Evolutionary conservation across 2,113 vertebrate species (phyloP), one percentile per base, ranked within the genome.

Genomic region (Daphoenositta chrysoptera): DNA sequence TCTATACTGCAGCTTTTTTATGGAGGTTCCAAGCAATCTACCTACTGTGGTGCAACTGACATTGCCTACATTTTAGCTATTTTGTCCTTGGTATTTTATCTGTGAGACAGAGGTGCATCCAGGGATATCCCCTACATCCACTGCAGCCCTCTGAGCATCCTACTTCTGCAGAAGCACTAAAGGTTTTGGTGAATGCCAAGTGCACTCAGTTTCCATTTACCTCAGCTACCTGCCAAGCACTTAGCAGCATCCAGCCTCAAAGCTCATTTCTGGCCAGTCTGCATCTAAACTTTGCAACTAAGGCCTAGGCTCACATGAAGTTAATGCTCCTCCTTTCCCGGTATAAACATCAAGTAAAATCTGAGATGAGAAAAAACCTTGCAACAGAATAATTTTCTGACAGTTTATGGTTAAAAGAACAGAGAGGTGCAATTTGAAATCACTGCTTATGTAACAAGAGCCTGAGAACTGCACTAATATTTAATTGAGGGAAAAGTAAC

Each of bases 401-500:
- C 60, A 58, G 54, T 84, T 96, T 83, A 85, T 77, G 86, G 84
- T 97, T 96, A 61, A 94, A 95, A 94, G 48, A 86, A 86, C 39
- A 39, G 83, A 95, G 72, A 89, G 94, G 54, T 33, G 5, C 56
- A 87, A 89, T 95, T 97, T 96, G 48, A 97, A 97, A 93, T 93
- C 83, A 57, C 47, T 96, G 83, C 95, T 97, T 97, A 97, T 96
- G 90, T 97, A 97, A 97, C 83, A 92, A 96, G 93, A 98, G 92
- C 84, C 93, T 97, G 94, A 97, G 95, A 98, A 97, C 83, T 48
- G 82, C 50, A 78, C 70, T 96, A 93, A 91, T 96, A 97, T 97
- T 98, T 98, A 98, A 98, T 94, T 97, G 97, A 97, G 95, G 91
- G 91, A 96, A 97, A 97, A 97, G 93, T 95, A 96, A 97, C 97